phyloP scores from a whole-genome alignment of 2,888 invertebrate species.

The Stramonita haemastoma region DNA sequence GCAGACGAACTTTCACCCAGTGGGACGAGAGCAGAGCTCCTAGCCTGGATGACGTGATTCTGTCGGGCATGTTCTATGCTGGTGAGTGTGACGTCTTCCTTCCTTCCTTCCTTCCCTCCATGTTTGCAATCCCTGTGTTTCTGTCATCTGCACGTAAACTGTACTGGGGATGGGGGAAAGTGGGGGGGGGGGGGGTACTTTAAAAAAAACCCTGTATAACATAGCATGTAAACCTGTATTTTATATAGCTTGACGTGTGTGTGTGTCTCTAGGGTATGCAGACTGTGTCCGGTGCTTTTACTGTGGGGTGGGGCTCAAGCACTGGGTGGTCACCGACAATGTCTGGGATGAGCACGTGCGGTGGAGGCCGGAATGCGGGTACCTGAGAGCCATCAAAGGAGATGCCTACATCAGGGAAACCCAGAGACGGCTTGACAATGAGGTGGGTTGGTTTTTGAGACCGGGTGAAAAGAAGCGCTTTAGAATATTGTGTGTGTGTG shows the following conservation, averaged over 20 bases:
- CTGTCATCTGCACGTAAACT: too few species aligned
- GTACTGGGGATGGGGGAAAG: not conserved
- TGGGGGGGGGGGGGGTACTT: too few species aligned
- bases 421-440: not conserved
- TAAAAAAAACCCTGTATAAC: too few species aligned
- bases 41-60: conserved; percentile 28
- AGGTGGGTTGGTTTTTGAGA: not conserved
- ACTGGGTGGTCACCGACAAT: conserved; percentile 36
- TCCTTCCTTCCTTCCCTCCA: too few species aligned
- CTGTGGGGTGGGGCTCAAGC: conserved; percentile 40
- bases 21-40: conserved; percentile 34
- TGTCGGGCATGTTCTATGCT: conserved; percentile 22
- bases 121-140: not conserved
- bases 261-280: conserved; percentile 31
- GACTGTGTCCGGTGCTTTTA: conserved; percentile 43
- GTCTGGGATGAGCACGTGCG: conserved; percentile 40
- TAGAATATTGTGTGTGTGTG: not conserved
- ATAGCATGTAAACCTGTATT: too few species aligned
- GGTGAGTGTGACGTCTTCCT: not conserved
- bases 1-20: conserved; percentile 14
- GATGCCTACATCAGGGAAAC: conserved; percentile 27
- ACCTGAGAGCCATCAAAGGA: conserved; percentile 35
- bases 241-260: not conserved
- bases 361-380: conserved; percentile 35
- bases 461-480: too few species aligned